phyloP scores from a whole-genome alignment of 1,140 invertebrate species.

The Habropoda laboriosa region DNA sequence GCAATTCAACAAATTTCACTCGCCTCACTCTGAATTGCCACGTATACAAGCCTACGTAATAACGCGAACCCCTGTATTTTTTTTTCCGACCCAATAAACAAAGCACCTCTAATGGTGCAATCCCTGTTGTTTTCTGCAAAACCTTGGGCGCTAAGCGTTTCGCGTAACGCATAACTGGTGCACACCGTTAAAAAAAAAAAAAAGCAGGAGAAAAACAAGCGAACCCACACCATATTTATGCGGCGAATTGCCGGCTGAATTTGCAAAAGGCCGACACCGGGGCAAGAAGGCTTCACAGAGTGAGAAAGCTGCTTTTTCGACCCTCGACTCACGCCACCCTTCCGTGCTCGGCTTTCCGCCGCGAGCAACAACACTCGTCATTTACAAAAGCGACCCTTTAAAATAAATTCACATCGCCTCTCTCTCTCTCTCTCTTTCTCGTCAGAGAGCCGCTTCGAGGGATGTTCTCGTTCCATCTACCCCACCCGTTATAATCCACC shows the following conservation, averaged over 20 bases:
- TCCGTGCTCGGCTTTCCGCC: slow-evolving; percentile 60
- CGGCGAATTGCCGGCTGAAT: slow-evolving; percentile 33
- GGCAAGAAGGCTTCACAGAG: slow-evolving; percentile 31
- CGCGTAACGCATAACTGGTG: background rate
- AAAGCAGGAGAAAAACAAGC: slow-evolving; percentile 14
- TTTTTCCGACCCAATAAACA: background rate
- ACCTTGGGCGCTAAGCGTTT: too few relatives aligned
- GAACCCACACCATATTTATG: slow-evolving; percentile 28
- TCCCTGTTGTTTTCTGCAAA: background rate
- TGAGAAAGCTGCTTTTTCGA: slow-evolving; percentile 47
- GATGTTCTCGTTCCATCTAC: slow-evolving; percentile 50
- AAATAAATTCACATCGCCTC: slow-evolving; percentile 68
- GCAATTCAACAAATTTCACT: background rate
- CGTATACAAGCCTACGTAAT: background rate
- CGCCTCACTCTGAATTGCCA: background rate
- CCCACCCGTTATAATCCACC: slow-evolving; percentile 58
- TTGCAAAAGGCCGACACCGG: slow-evolving; percentile 32
- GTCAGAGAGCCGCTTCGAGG: slow-evolving; percentile 58
- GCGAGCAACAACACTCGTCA: slow-evolving; percentile 68
- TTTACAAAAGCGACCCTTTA: slow-evolving; percentile 68
- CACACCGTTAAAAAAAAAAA: background rate
- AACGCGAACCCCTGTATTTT: background rate
- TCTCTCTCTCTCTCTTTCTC: too few relatives aligned
- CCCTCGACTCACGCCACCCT: slow-evolving; percentile 45
- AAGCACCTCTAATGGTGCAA: background rate